These are phyloP conservation scores for Neoseiulus cucumeris DNA, from an alignment of 1,140 invertebrate genomes.

Conservation along the genomic window DNA sequence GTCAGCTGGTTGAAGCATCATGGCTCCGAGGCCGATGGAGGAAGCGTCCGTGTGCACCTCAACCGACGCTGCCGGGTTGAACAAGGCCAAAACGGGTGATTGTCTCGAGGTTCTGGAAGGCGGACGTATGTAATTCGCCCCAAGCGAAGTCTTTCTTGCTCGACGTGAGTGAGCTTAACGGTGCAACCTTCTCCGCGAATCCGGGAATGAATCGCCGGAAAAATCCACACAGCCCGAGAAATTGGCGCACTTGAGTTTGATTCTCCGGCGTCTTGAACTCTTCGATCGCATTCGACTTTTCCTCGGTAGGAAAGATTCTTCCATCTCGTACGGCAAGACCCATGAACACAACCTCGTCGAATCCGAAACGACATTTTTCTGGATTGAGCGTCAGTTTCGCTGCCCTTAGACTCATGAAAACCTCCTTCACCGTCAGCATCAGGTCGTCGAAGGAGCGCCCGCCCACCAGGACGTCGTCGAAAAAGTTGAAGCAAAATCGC, in stretches of 20 bases:
- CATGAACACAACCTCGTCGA: conserved; percentile 24
- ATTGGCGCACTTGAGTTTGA: too few species aligned
- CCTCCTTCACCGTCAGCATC: conserved; percentile 7
- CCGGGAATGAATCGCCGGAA: too few species aligned
- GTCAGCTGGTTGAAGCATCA: neutral
- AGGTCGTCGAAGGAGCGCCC: too few species aligned
- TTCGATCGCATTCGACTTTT: too few species aligned
- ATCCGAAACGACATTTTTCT: conserved; percentile 26
- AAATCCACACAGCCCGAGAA: too few species aligned
- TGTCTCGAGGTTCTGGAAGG: conserved; percentile 18
- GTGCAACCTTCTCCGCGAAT: too few species aligned
- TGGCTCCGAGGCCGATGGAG: neutral
- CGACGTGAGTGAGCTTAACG: too few species aligned
- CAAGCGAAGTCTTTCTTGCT: conserved; percentile 13
- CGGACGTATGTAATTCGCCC: conserved; percentile 10
- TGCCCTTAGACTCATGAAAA: conserved; percentile 13
- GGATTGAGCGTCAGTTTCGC: conserved; percentile 20
- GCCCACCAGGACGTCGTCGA: too few species aligned
- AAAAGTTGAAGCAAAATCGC: too few species aligned
- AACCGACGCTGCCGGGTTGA: conserved; percentile 21
- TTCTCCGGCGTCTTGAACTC: too few species aligned
- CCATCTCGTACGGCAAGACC: conserved; percentile 18
- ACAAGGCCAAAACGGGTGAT: conserved; percentile 18
- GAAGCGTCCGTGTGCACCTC: conserved; percentile 12
- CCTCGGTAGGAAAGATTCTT: too few species aligned